Evolutionary conservation across 1,140 invertebrate species (phyloP).

Genomic region (Parapsyche elsis): DNA sequence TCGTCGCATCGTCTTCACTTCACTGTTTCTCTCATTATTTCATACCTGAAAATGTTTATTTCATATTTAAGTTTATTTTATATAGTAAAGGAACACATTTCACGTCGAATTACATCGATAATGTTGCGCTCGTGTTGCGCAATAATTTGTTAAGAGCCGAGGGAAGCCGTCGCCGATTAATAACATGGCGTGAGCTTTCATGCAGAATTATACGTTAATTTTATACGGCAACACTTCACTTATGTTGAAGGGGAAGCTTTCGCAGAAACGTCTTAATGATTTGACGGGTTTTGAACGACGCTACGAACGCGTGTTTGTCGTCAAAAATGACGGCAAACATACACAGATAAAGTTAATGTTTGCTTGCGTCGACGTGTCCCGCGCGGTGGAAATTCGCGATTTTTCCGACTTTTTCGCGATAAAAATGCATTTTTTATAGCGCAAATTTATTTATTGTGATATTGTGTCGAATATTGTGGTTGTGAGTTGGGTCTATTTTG

Average conservation of each 20-base stretch:
- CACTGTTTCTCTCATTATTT: too few relatives aligned
- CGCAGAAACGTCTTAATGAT: too few relatives aligned
- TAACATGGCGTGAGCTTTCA: conserved; percentile 10
- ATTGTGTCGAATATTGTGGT: too few relatives aligned
- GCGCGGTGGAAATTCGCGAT: background rate
- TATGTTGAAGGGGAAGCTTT: background rate
- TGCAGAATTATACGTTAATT: background rate
- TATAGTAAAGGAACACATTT: too few relatives aligned
- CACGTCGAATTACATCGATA: background rate
- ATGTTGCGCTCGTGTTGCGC: background rate
- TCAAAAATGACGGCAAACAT: background rate
- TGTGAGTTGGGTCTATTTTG: too few relatives aligned
- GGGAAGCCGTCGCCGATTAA: background rate
- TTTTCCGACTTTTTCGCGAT: background rate
- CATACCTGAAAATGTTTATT: too few relatives aligned
- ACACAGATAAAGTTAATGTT: too few relatives aligned
- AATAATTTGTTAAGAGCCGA: background rate
- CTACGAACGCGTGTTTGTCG: background rate
- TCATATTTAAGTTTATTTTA: too few relatives aligned
- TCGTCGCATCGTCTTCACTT: too few relatives aligned
- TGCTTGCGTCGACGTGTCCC: too few relatives aligned
- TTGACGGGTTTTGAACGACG: background rate
- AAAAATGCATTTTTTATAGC: background rate
- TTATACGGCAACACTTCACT: background rate
- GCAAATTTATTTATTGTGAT: too few relatives aligned